Percentiles rank a stretch among this genome's conserved stretches.
These are phyloP conservation scores for Spilogale gracilis DNA, from an alignment of 2,113 vertebrate genomes.

Conservation along the genomic window DNA sequence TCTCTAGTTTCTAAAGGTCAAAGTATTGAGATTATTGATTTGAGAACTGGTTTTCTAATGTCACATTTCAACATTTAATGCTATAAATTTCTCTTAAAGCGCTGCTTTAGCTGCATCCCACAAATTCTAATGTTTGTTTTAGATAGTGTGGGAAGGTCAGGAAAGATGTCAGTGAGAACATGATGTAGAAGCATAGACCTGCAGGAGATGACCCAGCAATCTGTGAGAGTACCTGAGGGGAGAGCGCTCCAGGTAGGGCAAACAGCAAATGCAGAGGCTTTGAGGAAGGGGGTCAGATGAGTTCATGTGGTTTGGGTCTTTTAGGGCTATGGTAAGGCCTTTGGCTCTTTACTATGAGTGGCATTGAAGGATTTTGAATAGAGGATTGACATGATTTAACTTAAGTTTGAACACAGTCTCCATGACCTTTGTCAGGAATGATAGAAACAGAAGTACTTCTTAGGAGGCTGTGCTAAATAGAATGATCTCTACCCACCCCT, in stretches of 20 bases:
- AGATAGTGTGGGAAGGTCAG: neutral
- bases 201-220: neutral
- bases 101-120: neutral
- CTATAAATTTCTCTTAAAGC: neutral
- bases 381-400: neutral
- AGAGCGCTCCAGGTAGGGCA: neutral
- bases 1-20: neutral
- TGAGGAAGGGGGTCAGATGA: neutral
- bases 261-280: neutral
- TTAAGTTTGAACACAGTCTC: neutral
- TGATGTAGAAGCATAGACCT: neutral
- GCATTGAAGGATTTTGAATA: neutral
- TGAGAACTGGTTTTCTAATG: neutral
- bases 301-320: neutral
- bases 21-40: conserved; percentile 15
- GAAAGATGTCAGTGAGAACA: neutral
- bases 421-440: neutral
- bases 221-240: neutral
- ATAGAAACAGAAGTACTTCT: neutral
- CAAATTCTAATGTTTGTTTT: neutral
- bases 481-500: neutral
- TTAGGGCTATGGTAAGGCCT: neutral
- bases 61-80: neutral
- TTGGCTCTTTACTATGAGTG: neutral
- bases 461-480: neutral